Evolutionary conservation across 2,113 vertebrate species (phyloP), one percentile per base, ranked within the genome.

Genomic region (Corythoichthys haematopterus): DNA sequence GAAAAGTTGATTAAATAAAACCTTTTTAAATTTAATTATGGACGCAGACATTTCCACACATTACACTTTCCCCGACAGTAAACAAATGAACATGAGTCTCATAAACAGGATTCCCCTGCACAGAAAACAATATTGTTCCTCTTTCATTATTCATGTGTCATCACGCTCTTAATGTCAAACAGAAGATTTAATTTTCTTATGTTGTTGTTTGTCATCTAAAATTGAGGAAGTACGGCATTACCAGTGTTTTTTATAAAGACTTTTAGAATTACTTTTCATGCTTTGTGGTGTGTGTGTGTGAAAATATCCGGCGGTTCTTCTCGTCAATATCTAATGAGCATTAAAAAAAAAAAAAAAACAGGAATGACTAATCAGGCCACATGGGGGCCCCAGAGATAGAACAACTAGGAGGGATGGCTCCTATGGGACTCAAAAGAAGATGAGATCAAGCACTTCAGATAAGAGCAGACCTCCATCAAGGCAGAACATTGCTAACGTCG

Each of bases 311-410:
- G 7, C 48, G 57, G 75, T 50, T 61, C 55, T 52, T 52, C 2
- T 68, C 47, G 68, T 68, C 28, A 10, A 16, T 64, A 28, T 37
- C 60, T 28, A 20, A 57, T 43, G 60, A 69, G 64, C 67, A 47
- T 16, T 55, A 7, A 55, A 28, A 9, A 53, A 53, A 40, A 35
- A 40, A 62, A 45, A 63, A 75, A 62, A 82, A 65, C 65, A 43
- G 64, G 80, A 84, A 64, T 85, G 80, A 87, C 69, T 74, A 69
- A 72, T 65, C 47, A 89, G 81, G 86, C 89, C 90, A 91, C 90
- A 87, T 79, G 90, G 86, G 90, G 90, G 89, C 86, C 82, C 86
- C 87, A 91, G 83, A 91, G 88, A 89, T 84, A 74, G 80, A 60
- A 71, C 72, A 74, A 33, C 66, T 51, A 75, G 64, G 64, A 82